Base-by-base conservation (phyloP, 2,888 invertebrate species). In the Gymnocheta viridis region DNA sequence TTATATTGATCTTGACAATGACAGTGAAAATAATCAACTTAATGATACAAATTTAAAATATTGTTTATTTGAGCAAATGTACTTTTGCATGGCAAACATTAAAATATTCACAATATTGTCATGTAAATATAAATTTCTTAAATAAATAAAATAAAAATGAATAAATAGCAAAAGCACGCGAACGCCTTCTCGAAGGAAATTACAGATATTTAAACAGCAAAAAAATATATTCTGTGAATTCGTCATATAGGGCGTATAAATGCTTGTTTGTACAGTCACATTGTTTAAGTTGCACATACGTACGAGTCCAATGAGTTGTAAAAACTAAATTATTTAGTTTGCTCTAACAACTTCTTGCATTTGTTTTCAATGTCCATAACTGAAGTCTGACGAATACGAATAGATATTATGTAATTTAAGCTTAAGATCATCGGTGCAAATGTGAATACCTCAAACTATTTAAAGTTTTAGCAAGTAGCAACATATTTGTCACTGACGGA, bases 141-240 rank as follows among this genome's bases (percentile, higher is more conserved):
- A 69, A 60, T 69, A 69, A 49, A 67, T 38, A 41, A 24, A 76
- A 24, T 27, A 35, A 49, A 41, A 58, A 9, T 2, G 60, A 56
- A 60, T 29, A 54, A 58, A 47, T 62, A 67, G 51, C 60, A 77
- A 81, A 79, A 77, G 80, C 80, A 84, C 80, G 80, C 83, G 80
- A 77, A 81, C 83, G 77, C 83, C 83, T 77, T 14, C 83, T 10
- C 12, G 9, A 51, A 44, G 4, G 19, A 47, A 38, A 49, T 49
- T 27, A 38, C 32, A 41, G 5, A 51, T 38, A 54, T 22, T n/a
- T n/a, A 17, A 58, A n/a, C 22, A 60, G 17, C 22, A 35, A 35
- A 73, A 49, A 10, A 27, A 29, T 32, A 32, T n/a, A n/a, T 4
- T 56, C 1, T 32, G 44, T 35, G n/a, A 32, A 64, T 76, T 56